Evolutionary conservation across 2,888 invertebrate genomes (phyloP).

Genomic region (Deilephila porcellus): DNA sequence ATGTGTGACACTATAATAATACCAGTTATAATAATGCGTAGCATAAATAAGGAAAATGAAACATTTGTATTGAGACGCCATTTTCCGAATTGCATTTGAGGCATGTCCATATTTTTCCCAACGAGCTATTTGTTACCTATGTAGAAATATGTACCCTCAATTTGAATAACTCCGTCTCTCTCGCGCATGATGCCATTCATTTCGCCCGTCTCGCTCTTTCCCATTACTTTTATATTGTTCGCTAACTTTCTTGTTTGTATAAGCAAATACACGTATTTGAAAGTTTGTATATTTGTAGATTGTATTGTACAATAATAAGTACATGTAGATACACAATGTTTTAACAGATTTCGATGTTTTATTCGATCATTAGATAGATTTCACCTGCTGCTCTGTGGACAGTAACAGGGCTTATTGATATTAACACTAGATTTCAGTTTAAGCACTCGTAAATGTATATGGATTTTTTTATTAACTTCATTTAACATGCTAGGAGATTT

Average conservation of each 20-base stretch:
- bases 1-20: too few species aligned
- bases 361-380: constrained; percentile 39
- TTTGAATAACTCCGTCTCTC: constrained; percentile 79
- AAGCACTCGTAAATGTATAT: too few species aligned
- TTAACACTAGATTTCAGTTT: background rate
- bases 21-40: background rate
- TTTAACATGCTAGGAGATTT: too few species aligned
- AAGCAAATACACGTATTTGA: constrained; percentile 85
- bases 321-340: constrained; percentile 51
- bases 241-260: constrained; percentile 85
- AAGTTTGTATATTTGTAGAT: constrained; percentile 84
- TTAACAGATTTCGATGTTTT: constrained; percentile 43
- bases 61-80: constrained; percentile 38
- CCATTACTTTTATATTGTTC: constrained; percentile 85
- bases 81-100: constrained; percentile 41
- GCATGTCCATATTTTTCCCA: constrained; percentile 77
- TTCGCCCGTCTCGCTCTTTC: constrained; percentile 70
- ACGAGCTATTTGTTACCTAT: constrained; percentile 83
- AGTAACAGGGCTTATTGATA: constrained; percentile 1
- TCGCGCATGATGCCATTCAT: constrained; percentile 54
- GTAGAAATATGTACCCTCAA: constrained; percentile 85
- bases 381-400: constrained; percentile 9
- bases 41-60: background rate
- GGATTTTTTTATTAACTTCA: too few species aligned
- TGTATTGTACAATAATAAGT: constrained; percentile 77